Evolutionary conservation across 2,113 vertebrate genomes (phyloP), one percentile per base, ranked within the genome.

Genomic region (Scytalopus superciliaris): DNA sequence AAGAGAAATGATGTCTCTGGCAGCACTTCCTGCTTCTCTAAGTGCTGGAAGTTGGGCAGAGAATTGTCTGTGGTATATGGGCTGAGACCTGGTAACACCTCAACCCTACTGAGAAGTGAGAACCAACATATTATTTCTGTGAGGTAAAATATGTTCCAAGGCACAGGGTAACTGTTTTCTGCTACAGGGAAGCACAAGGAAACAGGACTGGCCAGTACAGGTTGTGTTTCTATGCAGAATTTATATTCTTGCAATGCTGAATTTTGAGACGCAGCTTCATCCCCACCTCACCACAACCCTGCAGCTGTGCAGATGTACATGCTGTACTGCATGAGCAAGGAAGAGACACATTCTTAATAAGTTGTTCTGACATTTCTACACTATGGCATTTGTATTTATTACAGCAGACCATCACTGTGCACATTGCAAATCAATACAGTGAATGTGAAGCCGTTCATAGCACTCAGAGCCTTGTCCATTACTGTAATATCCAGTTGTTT

Each of bases 361-460:
- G 88, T 93, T 94, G 83, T 84, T 95, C 93, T 96, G 96, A 96
- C 94, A 94, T 97, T 96, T 95, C 95, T 96, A 70, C 15, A 12
- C 79, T n/a, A 84, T 89, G 86, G 86, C 86, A 93, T 94, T 95
- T 93, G 91, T 94, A 84, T 96, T 92, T 96, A 93, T 95, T 97
- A 95, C 88, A 95, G 91, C 87, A 90, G 86, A 93, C 85, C 83
- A 96, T 95, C 94, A 74, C 94, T n/a, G 87, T 74, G 80, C 89
- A 95, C 93, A 31, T 50, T 95, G 88, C 94, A 97, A 95, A 97
- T 95, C 96, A 97, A 95, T 96, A 96, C 73, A 74, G 93, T 7
- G 91, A 95, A 94, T 89, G 91, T 73, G 89, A 94, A 96, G 76
- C 87, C 3, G 10, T 63, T 93, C 56, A 0, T 62, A 91, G 94